Conservation (phyloP, 2,113 vertebrate species). For the Herpetotheres cachinnans region DNA sequence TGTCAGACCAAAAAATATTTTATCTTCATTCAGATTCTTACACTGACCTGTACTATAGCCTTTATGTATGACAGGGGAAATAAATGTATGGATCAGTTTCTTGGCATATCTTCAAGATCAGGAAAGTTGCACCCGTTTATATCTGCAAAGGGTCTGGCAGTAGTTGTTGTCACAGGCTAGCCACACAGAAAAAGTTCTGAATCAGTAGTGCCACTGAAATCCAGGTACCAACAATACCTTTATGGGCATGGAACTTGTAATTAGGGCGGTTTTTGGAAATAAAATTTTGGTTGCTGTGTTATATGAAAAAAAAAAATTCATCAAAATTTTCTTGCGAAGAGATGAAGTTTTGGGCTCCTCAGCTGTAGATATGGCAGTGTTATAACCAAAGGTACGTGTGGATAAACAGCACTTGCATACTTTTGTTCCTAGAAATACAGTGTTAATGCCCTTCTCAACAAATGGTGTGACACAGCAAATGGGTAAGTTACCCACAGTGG, state of each 20-base stretch:
- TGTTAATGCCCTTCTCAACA: not conserved
- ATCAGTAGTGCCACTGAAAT: not conserved
- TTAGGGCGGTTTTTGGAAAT: not conserved
- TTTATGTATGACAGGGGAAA: not conserved
- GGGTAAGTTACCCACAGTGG: accelerated
- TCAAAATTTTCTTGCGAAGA: accelerated
- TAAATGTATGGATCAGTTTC: not conserved
- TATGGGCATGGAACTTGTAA: not conserved
- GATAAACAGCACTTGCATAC: not conserved
- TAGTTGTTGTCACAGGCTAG: not conserved
- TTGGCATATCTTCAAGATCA: not conserved
- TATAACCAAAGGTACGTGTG: accelerated
- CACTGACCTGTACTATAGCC: not conserved
- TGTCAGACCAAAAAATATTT: not conserved
- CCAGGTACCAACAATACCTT: not conserved
- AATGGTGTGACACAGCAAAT: not conserved
- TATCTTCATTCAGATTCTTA: not conserved
- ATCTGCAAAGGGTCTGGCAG: not conserved
- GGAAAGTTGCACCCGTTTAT: not conserved
- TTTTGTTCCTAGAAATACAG: not conserved
- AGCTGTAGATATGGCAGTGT: not conserved
- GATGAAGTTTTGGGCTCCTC: not conserved
- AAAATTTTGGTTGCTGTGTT: not conserved
- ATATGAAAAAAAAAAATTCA: not conserved
- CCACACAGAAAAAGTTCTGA: not conserved